Evolutionary conservation across 2,888 invertebrate genomes (phyloP).

Genomic region (Tetheella fluctuosa): DNA sequence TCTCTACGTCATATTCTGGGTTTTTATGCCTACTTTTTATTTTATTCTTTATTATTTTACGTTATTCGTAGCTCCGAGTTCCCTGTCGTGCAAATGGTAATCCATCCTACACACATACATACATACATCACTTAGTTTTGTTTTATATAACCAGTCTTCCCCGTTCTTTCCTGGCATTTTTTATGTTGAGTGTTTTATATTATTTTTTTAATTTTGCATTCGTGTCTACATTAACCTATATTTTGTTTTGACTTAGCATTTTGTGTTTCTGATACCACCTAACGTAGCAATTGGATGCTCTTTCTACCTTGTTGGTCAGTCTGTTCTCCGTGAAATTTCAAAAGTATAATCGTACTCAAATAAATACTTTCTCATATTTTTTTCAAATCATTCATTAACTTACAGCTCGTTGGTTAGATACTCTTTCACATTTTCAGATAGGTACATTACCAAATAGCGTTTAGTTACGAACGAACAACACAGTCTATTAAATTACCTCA

Average conservation of each 20-base stretch:
- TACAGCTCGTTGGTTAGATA: no score
- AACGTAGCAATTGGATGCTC: background rate
- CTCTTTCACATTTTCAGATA: no score
- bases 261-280: background rate
- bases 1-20: no score
- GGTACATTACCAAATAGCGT: background rate
- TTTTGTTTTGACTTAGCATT: background rate
- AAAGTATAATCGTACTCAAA: background rate
- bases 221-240: background rate
- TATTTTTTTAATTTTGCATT: slow-evolving; percentile 18
- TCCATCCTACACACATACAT: slow-evolving; percentile 19
- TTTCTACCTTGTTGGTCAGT: no score
- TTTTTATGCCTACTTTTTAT: background rate
- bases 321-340: background rate
- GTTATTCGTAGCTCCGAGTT: slow-evolving; percentile 22
- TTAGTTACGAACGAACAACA: background rate
- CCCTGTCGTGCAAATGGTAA: slow-evolving; percentile 27
- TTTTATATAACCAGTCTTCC: slow-evolving; percentile 23
- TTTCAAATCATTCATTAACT: background rate
- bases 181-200: slow-evolving; percentile 21
- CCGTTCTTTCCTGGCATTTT: slow-evolving; percentile 30
- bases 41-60: background rate
- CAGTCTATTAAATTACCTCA: background rate
- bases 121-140: slow-evolving; percentile 29
- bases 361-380: background rate